Percentiles rank a stretch among this genome's conserved stretches.
Conservation (phyloP, 2,113 vertebrate genomes). For the Brevimyrus niger region DNA sequence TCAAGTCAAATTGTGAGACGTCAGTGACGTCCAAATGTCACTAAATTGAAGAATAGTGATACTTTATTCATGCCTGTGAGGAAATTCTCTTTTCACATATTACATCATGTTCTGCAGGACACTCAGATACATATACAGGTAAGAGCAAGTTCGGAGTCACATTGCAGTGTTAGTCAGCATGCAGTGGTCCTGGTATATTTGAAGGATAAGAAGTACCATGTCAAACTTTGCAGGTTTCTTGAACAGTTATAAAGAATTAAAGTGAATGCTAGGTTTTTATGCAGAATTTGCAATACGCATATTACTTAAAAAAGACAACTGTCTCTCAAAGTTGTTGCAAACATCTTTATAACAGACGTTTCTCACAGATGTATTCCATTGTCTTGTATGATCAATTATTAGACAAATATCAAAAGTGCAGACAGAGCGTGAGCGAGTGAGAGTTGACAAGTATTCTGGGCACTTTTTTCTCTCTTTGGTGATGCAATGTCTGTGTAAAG, state of each 20-base stretch:
- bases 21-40: neutral
- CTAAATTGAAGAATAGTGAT: neutral
- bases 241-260: neutral
- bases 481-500: neutral
- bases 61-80: neutral
- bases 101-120: neutral
- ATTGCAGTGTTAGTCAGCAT: neutral
- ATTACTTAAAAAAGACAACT: neutral
- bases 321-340: neutral
- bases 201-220: neutral
- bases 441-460: neutral
- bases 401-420: neutral
- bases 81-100: neutral
- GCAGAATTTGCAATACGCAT: neutral
- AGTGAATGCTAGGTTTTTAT: neutral
- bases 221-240: neutral
- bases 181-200: neutral
- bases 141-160: neutral
- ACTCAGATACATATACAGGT: neutral
- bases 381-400: neutral
- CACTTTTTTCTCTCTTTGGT: neutral
- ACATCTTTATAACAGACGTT: neutral
- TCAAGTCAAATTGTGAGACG: neutral
- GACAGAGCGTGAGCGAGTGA: neutral
- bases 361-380: neutral